Evolutionary conservation across 2,888 invertebrate genomes (phyloP).

Genomic region (Lycia hirtaria): DNA sequence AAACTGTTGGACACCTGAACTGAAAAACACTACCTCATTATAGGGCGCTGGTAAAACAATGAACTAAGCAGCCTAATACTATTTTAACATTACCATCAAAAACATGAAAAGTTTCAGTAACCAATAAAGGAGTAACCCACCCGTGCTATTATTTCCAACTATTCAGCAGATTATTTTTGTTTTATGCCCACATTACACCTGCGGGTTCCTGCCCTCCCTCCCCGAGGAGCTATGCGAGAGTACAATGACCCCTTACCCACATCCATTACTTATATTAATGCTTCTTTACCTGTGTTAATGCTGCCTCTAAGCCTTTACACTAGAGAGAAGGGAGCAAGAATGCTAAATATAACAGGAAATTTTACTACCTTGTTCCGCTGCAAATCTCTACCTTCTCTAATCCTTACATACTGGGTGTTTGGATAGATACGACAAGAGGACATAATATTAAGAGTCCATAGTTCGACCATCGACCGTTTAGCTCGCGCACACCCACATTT

Average conservation of each 20-base stretch:
- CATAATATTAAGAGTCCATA: too few relatives aligned
- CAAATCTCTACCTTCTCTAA: too few relatives aligned
- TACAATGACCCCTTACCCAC: constrained; percentile 33
- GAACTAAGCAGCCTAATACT: too few relatives aligned
- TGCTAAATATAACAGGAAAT: not conserved
- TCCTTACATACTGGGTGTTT: too few relatives aligned
- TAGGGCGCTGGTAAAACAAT: too few relatives aligned
- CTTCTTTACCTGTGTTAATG: constrained; percentile 24
- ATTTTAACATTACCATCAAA: not conserved
- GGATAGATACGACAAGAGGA: too few relatives aligned
- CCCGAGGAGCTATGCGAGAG: constrained; percentile 32
- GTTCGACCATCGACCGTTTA: too few relatives aligned
- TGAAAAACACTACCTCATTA: too few relatives aligned
- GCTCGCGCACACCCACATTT: too few relatives aligned
- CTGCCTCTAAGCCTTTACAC: constrained; percentile 4
- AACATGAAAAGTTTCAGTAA: not conserved
- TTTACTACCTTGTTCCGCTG: not conserved
- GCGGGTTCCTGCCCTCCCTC: constrained; percentile 13
- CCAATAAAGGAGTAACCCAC: constrained; percentile 5
- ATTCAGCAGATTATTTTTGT: constrained; percentile 29
- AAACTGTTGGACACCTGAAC: too few relatives aligned
- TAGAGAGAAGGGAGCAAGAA: not conserved
- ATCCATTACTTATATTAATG: constrained; percentile 40
- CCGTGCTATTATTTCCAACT: constrained; percentile 23
- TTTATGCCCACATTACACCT: constrained; percentile 24